Base-by-base conservation (phyloP, 2,113 vertebrate species). In the Zosterops japonicus region DNA sequence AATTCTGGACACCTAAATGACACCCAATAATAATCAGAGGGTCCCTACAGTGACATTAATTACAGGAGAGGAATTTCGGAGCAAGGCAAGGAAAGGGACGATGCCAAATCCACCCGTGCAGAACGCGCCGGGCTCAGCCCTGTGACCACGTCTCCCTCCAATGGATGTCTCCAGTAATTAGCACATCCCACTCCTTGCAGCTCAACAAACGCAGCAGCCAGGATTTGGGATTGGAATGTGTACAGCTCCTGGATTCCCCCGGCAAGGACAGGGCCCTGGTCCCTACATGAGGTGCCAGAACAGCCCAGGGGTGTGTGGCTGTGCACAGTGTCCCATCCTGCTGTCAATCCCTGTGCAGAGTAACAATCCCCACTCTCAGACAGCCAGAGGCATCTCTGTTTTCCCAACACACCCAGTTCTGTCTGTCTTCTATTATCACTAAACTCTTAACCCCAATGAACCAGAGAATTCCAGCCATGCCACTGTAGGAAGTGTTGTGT, bases 81-180 rank as follows among this genome's bases (percentile, higher is more conserved):
- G 71, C 47, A 10, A 64, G 76, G 56, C 63, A 6, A 57, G 24
- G 71, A 31, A 61, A 42, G 6, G 28, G 59, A 11, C 3, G 83
- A 59, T 83, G 76, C 86, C 60, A 36, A 55, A 50, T 11, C 49
- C 63, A 14, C 12, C 80, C 31, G 64, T 9, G 72, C 11, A 12
- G 9, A 55, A 56, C 5, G 0, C 71, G 3, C 3, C 1, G 55
- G 36, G 59, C 91, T 82, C 81, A 78, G 83, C 64, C 84, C 42
- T 41, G 94, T 65, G 93, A 87, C 31, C 87, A 56, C 6, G 19
- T 85, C 95, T 96, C 96, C 91, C 93, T 94, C 96, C 95, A 76
- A 95, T 42, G 95, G 95, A 89, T 69, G 69, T 67, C 93, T 89
- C 83, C 22, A 71, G 91, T 16, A 92, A 93, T 49, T 23, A 72